Evolutionary conservation across 1,140 invertebrate genomes (phyloP), one percentile per base, ranked within the genome.

Genomic region (Drosophila athabasca): DNA sequence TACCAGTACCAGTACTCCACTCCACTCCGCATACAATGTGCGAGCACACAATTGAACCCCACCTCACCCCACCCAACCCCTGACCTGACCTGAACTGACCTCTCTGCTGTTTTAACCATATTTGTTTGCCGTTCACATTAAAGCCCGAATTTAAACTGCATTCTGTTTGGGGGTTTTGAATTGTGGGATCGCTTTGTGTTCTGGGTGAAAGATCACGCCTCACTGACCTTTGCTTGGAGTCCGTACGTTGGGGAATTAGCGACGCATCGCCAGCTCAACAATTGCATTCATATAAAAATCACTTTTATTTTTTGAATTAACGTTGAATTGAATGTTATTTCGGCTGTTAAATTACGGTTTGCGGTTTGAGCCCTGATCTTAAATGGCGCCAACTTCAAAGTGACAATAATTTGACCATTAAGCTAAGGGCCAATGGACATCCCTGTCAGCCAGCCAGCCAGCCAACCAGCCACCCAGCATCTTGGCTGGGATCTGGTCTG

Each of bases 331-430:
- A 39, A 43, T 48, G 58, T 46, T 35, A 57, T 44, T 74, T 74
- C 24, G 52, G 48, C 59, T 62, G 54, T 59, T 55, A 65, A 67
- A 46, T 48, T 71, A 49, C n/a, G 43, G 43, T 24, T 59, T 71
- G 54, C n/a, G 48, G 43, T 24, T 59, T 62, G 29, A 52, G 53
- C 49, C 22, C 15, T 58, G 31, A 46, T 50, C 74, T 78, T 85
- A 82, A 71, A 85, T 87, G 78, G 82, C 81, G 82, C 82, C 78
- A 62, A 82, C 83, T 87, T 88, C 82, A 87, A 85, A 87, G 82
- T 87, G 82, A 88, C 83, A 87, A 87, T 87, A 88, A 87, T 87
- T 82, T 87, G 78, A 53, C 83, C 70, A 88, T 87, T 88, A 78
- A 88, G 83, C 57, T 48, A 57, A 8, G 9, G 31, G 31, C 11